Percentiles rank a stretch among this genome's conserved stretches.
These are phyloP conservation scores for Calephelis nemesis DNA, from an alignment of 1,140 invertebrate genomes.

Conservation along the genomic window DNA sequence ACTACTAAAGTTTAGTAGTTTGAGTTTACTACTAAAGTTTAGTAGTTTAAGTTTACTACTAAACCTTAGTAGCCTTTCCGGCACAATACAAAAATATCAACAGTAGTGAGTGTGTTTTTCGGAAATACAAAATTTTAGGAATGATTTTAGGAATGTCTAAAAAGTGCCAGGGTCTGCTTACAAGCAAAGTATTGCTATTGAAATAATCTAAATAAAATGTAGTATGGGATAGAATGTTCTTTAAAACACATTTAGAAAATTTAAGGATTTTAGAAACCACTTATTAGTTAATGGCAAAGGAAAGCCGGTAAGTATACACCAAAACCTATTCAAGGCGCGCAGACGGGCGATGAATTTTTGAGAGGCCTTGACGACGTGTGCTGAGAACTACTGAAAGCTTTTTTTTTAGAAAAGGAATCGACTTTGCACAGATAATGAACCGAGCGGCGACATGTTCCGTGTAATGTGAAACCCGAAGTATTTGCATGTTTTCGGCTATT, in stretches of 20 bases:
- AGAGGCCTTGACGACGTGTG: slow-evolving; percentile 67
- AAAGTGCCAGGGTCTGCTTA: too few relatives aligned
- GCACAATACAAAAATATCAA: too few relatives aligned
- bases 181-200: too few relatives aligned
- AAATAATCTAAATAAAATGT: too few relatives aligned
- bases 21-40: too few relatives aligned
- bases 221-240: too few relatives aligned
- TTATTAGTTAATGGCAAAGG: slow-evolving; percentile 49
- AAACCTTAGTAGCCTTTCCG: too few relatives aligned
- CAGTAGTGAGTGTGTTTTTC: too few relatives aligned
- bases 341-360: slow-evolving; percentile 75
- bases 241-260: neutral
- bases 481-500: slow-evolving; percentile 1
- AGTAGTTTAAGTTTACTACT: too few relatives aligned
- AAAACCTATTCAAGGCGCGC: slow-evolving; percentile 54
- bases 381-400: slow-evolving; percentile 59
- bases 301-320: slow-evolving; percentile 38
- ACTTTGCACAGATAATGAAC: slow-evolving; percentile 60
- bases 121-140: too few relatives aligned
- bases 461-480: slow-evolving; percentile 29
- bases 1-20: too few relatives aligned
- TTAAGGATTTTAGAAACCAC: slow-evolving; percentile 35
- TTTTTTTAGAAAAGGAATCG: slow-evolving; percentile 63
- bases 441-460: slow-evolving; percentile 45
- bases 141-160: too few relatives aligned